Evolutionary conservation across 1,140 invertebrate genomes (phyloP), one percentile per base, ranked within the genome.

Genomic region (Psix sp.): DNA sequence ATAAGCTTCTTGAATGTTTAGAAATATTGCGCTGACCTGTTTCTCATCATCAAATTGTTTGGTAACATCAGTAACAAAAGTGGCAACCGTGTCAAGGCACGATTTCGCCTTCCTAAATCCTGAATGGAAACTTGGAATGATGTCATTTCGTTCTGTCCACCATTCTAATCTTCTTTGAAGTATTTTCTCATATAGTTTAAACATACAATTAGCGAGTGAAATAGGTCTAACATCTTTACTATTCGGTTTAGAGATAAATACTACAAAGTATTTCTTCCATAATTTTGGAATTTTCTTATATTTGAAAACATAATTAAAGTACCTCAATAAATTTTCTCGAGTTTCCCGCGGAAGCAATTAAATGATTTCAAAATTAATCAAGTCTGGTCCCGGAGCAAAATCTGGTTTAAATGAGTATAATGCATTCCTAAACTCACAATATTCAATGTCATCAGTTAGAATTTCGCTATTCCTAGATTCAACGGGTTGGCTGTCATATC

Each of bases 1-100:
- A 42, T 59, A 70, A 0, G 66, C 73, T 10, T 42, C 62, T 9
- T 43, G 26, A 7, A 75, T 43, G 29, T 75, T 60, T 35, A 71
- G 15, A 29, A 60, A 65, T 4, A 51, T 16, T 5, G 36, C 59
- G n/a, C 24, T 7, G 0, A 46, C 21, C 3, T 75, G 7, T 2
- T 40, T 21, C 6, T 60, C 59, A 9, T 51, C 10, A 0, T 2
- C 1, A 9, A 60, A 42, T n/a, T 20, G 24, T 20, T 40, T 18
- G 7, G 36, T 18, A 0, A 71, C 21, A 13, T 65, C 0, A 5
- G 24, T 1, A 0, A 35, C 31, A 13, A 71, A 17, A 24, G 49
- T 21, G 0, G 29, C 16, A 0, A 76, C 13, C 7, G 65, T 59
- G 18, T 71, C 57, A n/a, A 21, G 4, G 1, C 48, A 60, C 0